These are phyloP conservation scores for Megaustenia siamemsis DNA, from an alignment of 2,888 invertebrate genomes.

Conservation along the genomic window DNA sequence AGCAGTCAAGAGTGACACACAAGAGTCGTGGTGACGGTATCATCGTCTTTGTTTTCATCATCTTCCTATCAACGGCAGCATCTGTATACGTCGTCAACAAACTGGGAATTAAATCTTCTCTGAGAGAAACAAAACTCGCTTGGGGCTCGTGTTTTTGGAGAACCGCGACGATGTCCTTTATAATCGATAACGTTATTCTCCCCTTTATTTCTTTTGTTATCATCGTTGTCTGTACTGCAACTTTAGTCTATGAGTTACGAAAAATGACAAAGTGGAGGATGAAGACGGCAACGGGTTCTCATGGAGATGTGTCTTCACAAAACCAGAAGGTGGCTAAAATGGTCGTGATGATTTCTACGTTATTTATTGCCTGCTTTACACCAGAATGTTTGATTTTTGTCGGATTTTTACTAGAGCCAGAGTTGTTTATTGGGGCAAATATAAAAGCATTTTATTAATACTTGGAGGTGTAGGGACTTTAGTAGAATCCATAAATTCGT, in stretches of 20 bases:
- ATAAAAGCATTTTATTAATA: not conserved
- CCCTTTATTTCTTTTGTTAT: not conserved
- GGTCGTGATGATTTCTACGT: not conserved
- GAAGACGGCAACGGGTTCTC: not conserved
- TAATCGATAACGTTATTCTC: not conserved
- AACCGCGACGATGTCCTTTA: not conserved
- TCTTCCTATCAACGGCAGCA: not conserved
- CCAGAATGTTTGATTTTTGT: not conserved
- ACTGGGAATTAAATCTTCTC: not conserved
- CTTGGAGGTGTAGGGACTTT: not conserved
- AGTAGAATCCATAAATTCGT: not conserved
- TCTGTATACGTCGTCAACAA: not conserved
- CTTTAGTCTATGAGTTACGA: not conserved
- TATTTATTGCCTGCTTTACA: not conserved
- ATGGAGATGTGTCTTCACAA: not conserved
- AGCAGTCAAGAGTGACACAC: no score
- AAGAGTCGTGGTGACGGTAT: no score
- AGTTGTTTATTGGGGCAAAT: not conserved
- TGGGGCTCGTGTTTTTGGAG: not conserved
- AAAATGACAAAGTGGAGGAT: not conserved
- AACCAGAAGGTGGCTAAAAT: constrained; percentile 3
- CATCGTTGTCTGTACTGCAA: not conserved
- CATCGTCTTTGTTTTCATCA: not conserved
- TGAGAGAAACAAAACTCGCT: not conserved
- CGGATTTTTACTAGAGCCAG: not conserved